Evolutionary conservation across 2,888 invertebrate species (phyloP).

Genomic region (Mechanitis messenoides): DNA sequence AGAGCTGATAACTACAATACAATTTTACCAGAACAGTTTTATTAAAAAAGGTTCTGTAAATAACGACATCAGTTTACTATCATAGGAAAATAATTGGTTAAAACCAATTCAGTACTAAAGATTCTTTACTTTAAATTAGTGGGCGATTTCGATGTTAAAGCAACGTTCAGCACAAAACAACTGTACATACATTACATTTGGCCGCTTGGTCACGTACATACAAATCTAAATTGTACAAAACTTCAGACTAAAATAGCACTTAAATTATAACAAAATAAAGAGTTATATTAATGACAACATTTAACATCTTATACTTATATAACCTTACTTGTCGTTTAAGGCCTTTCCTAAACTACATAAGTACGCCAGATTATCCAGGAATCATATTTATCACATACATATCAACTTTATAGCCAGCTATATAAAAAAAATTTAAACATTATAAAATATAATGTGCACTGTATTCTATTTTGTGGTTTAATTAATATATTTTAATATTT

Average conservation of each 20-base stretch:
- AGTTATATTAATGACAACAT: constrained; percentile 24
- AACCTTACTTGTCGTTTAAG: constrained; percentile 16
- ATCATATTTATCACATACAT: constrained; percentile 22
- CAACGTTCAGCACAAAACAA: background rate
- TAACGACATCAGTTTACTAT: background rate
- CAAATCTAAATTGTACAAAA: constrained; percentile 7
- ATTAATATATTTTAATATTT: too few species aligned
- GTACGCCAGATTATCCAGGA: constrained; percentile 22
- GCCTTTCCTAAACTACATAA: constrained; percentile 22
- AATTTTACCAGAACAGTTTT: too few species aligned
- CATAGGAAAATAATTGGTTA: background rate
- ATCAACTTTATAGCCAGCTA: constrained; percentile 5
- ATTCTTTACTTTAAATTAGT: background rate
- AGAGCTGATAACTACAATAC: too few species aligned
- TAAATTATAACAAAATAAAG: constrained; percentile 20
- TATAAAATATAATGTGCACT: too few species aligned
- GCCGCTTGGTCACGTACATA: constrained; percentile 7
- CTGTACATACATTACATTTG: background rate
- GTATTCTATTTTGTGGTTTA: too few species aligned
- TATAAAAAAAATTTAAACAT: too few species aligned
- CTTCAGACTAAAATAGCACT: constrained; percentile 21
- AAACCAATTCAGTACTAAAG: background rate
- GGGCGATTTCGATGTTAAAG: constrained; percentile 2
- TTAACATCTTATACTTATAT: constrained; percentile 21
- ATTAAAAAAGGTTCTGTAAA: too few species aligned